Evolutionary conservation across 1,140 invertebrate genomes (phyloP).

Genomic region (Trichonephila clavipes): DNA sequence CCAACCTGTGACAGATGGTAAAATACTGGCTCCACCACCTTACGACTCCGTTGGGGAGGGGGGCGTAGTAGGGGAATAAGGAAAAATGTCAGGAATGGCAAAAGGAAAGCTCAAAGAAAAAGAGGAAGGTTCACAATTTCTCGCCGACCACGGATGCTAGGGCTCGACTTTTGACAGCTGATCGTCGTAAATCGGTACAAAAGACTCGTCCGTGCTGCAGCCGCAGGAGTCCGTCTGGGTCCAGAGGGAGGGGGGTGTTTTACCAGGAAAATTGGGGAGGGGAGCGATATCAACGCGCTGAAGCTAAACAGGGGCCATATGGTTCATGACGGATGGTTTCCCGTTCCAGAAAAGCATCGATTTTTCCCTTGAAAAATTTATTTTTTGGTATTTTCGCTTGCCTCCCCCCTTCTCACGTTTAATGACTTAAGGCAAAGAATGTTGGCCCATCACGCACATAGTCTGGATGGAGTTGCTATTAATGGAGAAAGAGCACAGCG

Average conservation of each 20-base stretch:
- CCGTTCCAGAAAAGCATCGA: conserved; percentile 65
- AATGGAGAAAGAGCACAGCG: conserved; percentile 58
- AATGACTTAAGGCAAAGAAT: conserved; percentile 69
- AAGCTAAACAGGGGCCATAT: conserved; percentile 69
- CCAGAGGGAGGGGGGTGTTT: not conserved
- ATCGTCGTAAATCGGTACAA: conserved; percentile 69
- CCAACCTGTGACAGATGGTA: conserved; percentile 33
- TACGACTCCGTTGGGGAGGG: not conserved
- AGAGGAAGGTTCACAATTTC: conserved; percentile 24
- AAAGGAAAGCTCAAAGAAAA: conserved; percentile 23
- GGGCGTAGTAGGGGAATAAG: not conserved
- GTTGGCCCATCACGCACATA: conserved; percentile 52
- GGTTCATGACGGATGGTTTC: conserved; percentile 69
- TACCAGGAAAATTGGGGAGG: not conserved
- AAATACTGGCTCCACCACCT: conserved; percentile 11
- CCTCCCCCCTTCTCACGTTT: conserved; percentile 56
- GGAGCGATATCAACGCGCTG: conserved; percentile 38
- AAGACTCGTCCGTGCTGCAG: conserved; percentile 43
- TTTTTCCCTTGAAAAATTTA: conserved; percentile 56
- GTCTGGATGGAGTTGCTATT: conserved; percentile 54
- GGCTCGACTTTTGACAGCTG: conserved; percentile 61
- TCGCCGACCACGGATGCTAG: not conserved
- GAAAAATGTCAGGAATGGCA: conserved; percentile 14
- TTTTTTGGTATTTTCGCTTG: conserved; percentile 45
- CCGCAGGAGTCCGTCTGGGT: not conserved